These are phyloP conservation scores for Bergia sp. DNA, from an alignment of 92 coral and sea anemone species.

Conservation along the genomic window DNA sequence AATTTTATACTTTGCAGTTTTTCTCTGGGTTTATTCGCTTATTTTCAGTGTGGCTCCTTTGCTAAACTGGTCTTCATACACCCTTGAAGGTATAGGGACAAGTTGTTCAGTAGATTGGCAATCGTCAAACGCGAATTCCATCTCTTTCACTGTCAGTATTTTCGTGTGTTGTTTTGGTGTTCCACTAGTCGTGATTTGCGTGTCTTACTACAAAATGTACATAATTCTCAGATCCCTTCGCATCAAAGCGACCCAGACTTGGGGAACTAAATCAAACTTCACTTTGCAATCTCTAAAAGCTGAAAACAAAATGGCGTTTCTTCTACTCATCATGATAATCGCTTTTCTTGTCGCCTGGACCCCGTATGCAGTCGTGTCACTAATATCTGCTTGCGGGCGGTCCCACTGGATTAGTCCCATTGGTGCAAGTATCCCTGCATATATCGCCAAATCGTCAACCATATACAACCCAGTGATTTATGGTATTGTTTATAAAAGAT, in stretches of 20 bases:
- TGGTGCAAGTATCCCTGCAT: too few relatives aligned
- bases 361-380: conserved; percentile 81
- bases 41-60: conserved; percentile 66
- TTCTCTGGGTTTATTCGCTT: conserved; percentile 66
- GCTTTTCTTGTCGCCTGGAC: conserved; percentile 84
- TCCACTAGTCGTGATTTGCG: conserved; percentile 53
- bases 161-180: conserved; percentile 65
- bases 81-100: conserved; percentile 64
- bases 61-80: conserved; percentile 79
- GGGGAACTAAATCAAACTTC: conserved; percentile 59
- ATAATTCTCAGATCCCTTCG: conserved; percentile 49
- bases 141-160: conserved; percentile 50
- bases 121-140: conserved; percentile 31
- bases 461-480: too few relatives aligned
- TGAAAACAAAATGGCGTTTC: conserved; percentile 49
- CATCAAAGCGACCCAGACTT: conserved; percentile 50
- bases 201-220: conserved; percentile 59
- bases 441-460: conserved; percentile 33
- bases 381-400: conserved; percentile 48
- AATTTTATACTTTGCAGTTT: conserved; percentile 15
- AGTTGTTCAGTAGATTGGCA: conserved; percentile 76
- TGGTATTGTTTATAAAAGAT: too few relatives aligned
- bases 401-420: too few relatives aligned
- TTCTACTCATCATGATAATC: conserved; percentile 60
- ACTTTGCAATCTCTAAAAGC: conserved; percentile 60